Conservation (phyloP, 2,113 vertebrate species). For the Psittacula cyanocephala region DNA sequence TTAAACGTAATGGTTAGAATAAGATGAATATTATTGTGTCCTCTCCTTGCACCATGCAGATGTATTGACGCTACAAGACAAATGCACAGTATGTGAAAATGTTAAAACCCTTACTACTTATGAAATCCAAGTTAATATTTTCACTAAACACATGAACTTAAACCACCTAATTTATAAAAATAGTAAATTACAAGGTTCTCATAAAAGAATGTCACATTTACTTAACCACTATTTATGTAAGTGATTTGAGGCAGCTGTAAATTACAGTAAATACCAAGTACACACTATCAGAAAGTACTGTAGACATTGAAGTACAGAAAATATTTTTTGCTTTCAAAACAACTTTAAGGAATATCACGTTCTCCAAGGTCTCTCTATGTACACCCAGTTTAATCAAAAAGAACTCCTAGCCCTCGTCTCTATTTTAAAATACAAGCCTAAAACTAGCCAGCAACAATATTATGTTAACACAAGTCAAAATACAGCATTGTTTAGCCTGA, state of each 20-base stretch:
- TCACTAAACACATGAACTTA: neutral
- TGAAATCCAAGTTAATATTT: neutral
- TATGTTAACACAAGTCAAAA: conserved; percentile 1
- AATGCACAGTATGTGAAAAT: neutral
- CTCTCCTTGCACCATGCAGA: neutral
- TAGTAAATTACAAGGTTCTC: neutral
- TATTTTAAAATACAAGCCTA: neutral
- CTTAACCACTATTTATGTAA: neutral
- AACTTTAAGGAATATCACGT: neutral
- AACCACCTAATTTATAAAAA: neutral
- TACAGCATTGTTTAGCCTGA: neutral
- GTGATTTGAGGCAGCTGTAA: neutral
- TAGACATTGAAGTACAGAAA: conserved; percentile 5
- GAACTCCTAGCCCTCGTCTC: neutral
- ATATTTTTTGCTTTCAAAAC: conserved; percentile 26
- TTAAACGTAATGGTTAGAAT: neutral
- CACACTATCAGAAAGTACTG: neutral
- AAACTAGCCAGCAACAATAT: neutral
- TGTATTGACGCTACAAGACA: neutral
- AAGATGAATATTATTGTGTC: neutral
- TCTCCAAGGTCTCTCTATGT: neutral
- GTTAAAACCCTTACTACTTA: neutral
- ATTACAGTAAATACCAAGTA: neutral
- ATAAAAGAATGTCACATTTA: neutral
- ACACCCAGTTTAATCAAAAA: conserved; percentile 25